Conservation (phyloP, 1,140 invertebrate species). For the Meloidogyne hapla region DNA sequence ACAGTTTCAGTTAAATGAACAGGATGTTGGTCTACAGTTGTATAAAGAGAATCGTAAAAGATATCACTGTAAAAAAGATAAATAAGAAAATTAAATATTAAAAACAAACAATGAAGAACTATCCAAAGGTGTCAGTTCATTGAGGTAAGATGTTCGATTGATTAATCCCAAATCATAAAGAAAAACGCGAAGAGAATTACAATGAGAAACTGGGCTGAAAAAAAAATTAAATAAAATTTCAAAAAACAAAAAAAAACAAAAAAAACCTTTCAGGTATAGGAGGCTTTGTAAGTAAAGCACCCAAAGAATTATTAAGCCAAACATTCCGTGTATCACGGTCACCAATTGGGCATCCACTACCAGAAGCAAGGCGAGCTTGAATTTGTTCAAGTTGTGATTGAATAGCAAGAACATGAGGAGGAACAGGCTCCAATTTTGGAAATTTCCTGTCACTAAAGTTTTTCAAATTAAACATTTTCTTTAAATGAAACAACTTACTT, state of each 20-base stretch:
- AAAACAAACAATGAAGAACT: slow-evolving; percentile 29
- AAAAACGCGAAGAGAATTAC: slow-evolving; percentile 58
- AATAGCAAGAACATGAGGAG: slow-evolving; percentile 70
- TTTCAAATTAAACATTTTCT: background rate
- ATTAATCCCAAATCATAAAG: slow-evolving; percentile 61
- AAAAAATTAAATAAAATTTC: background rate
- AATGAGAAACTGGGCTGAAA: slow-evolving; percentile 48
- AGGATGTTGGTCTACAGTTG: slow-evolving; percentile 51
- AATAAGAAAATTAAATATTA: background rate
- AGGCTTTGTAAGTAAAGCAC: slow-evolving; percentile 41
- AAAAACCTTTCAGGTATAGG: slow-evolving; percentile 44
- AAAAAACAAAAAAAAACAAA: background rate
- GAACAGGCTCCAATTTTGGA: slow-evolving; percentile 73
- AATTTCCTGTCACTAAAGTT: slow-evolving; percentile 76
- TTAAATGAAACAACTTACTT: slow-evolving; percentile 70
- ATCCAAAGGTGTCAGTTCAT: slow-evolving; percentile 48
- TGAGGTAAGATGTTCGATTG: slow-evolving; percentile 46
- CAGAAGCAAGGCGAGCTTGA: slow-evolving; percentile 33
- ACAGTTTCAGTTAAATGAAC: slow-evolving; percentile 79
- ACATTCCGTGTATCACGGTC: slow-evolving; percentile 48
- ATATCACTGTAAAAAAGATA: slow-evolving; percentile 36
- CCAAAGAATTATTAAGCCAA: slow-evolving; percentile 52
- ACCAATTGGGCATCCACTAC: slow-evolving; percentile 54
- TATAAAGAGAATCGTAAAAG: slow-evolving; percentile 55
- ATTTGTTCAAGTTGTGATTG: slow-evolving; percentile 67